Percentiles rank a stretch among this genome's conserved stretches.
phyloP scores from a whole-genome alignment of 2,888 invertebrate species.

The Griposia aprilina region DNA sequence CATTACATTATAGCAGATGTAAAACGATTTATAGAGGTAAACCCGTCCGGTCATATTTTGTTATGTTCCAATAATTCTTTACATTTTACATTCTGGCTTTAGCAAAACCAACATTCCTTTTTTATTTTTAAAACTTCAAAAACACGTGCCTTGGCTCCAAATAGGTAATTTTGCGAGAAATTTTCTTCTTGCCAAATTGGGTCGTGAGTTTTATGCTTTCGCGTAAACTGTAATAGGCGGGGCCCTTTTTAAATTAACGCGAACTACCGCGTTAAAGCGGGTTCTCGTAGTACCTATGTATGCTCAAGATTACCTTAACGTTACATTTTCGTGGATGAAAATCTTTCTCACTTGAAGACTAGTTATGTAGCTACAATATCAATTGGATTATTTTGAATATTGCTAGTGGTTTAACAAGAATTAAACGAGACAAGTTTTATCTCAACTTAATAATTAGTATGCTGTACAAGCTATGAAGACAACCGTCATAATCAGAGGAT shows the following conservation, averaged over 20 bases:
- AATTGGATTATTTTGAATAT: background rate
- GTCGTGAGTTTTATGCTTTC: constrained; percentile 76
- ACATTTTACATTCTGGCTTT: constrained; percentile 70
- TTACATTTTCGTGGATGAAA: constrained; percentile 33
- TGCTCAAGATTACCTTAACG: constrained; percentile 43
- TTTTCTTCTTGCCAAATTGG: constrained; percentile 77
- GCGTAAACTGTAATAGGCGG: constrained; percentile 74
- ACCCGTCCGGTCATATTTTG: constrained; percentile 84
- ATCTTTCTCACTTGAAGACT: constrained; percentile 28
- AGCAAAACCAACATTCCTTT: constrained; percentile 59
- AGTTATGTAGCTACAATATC: background rate
- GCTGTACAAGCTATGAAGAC: background rate
- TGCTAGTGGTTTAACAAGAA: background rate
- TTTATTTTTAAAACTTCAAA: constrained; percentile 70
- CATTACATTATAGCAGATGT: constrained; percentile 89
- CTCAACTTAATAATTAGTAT: background rate
- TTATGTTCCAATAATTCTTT: constrained; percentile 87
- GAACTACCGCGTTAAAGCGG: constrained; percentile 66
- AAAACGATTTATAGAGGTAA: constrained; percentile 87
- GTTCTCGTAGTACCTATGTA: constrained; percentile 41
- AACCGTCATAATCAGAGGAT: background rate
- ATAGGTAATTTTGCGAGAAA: constrained; percentile 76
- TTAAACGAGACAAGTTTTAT: background rate
- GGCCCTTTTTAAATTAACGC: constrained; percentile 72
- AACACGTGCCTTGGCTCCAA: constrained; percentile 74